Evolutionary conservation across 2,888 invertebrate genomes (phyloP).

Genomic region (Plebejus argus): DNA sequence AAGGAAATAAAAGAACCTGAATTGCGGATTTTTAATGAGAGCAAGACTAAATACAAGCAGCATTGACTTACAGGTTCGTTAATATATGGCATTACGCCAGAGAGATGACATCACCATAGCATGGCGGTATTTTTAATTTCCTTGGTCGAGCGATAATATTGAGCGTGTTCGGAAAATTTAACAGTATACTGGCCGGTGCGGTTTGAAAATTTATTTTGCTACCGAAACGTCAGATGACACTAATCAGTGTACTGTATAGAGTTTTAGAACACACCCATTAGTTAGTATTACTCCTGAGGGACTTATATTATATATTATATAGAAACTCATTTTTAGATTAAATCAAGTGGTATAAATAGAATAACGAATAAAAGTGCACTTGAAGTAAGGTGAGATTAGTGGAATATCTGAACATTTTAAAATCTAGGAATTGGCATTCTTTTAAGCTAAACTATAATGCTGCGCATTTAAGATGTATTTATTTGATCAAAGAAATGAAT

Average conservation of each 20-base stretch:
- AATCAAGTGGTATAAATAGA: constrained; percentile 48
- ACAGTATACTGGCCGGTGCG: background rate
- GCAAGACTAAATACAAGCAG: background rate
- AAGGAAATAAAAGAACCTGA: background rate
- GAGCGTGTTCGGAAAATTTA: background rate
- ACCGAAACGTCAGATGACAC: background rate
- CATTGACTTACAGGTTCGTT: background rate
- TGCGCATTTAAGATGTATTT: constrained; percentile 15
- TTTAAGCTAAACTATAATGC: constrained; percentile 4
- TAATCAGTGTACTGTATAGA: background rate
- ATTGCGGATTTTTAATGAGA: background rate
- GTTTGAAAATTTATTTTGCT: background rate
- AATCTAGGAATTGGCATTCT: background rate
- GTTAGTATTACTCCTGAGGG: background rate
- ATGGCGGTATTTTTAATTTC: background rate
- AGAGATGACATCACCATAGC: too few relatives aligned
- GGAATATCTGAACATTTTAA: constrained; percentile 18
- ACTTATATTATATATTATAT: constrained; percentile 3
- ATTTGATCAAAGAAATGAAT: background rate
- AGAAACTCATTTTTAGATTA: constrained; percentile 21
- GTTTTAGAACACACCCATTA: constrained; percentile 1
- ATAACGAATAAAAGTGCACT: constrained; percentile 76
- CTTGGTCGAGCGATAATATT: background rate
- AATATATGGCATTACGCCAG: background rate
- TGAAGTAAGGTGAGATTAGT: constrained; percentile 51